Conservation (phyloP, 2,888 invertebrate species). For the Chloroclysta siterata region DNA sequence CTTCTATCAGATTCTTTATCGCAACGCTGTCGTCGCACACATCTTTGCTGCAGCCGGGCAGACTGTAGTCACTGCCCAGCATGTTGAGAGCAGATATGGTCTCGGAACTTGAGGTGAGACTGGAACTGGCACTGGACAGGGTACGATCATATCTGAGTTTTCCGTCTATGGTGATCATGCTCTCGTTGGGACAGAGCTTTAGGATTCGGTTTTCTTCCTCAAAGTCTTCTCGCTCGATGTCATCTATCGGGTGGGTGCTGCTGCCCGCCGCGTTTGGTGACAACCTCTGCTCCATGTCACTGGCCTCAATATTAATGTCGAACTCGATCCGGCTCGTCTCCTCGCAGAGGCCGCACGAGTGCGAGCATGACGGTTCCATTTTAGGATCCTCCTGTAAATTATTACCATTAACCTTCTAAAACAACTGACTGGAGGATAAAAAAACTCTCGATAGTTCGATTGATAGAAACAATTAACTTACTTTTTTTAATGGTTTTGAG, state of each 20-base stretch:
- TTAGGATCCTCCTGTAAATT: slow-evolving; percentile 45
- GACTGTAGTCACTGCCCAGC: slow-evolving; percentile 61
- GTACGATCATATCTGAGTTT: slow-evolving; percentile 67
- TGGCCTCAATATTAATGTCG: slow-evolving; percentile 39
- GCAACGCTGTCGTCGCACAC: slow-evolving; percentile 66
- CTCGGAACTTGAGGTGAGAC: slow-evolving; percentile 73
- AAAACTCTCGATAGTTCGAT: neutral
- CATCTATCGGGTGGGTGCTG: slow-evolving; percentile 68
- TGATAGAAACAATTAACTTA: slow-evolving; percentile 36
- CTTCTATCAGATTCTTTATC: slow-evolving; percentile 71
- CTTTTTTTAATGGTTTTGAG: slow-evolving; percentile 36
- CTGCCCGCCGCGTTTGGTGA: slow-evolving; percentile 48
- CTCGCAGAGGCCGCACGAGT: slow-evolving; percentile 66
- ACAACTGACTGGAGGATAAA: neutral
- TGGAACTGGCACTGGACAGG: slow-evolving; percentile 70
- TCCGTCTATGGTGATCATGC: slow-evolving; percentile 65
- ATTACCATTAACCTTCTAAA: neutral
- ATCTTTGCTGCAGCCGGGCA: slow-evolving; percentile 76
- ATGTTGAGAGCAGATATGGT: slow-evolving; percentile 70
- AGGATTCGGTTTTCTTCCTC: slow-evolving; percentile 78
- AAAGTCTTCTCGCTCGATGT: slow-evolving; percentile 76
- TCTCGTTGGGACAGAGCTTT: slow-evolving; percentile 67
- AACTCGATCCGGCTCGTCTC: slow-evolving; percentile 57
- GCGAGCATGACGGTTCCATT: slow-evolving; percentile 80
- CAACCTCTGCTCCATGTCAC: slow-evolving; percentile 37